These are phyloP conservation scores for Smittia sp. DNA, from an alignment of 2,888 invertebrate genomes.

Conservation along the genomic window DNA sequence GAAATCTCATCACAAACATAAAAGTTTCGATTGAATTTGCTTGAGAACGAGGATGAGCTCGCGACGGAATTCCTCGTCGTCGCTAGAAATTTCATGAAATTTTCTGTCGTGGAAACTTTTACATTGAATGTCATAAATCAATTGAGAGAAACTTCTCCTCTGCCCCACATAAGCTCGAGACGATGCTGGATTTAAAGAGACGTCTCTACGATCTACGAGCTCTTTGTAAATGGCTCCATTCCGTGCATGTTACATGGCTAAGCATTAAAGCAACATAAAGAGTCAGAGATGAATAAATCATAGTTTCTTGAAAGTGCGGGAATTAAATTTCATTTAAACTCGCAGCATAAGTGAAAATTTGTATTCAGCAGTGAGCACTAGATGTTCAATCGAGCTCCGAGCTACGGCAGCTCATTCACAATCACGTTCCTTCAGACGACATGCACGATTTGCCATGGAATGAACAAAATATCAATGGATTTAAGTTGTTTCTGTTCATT, in stretches of 20 bases:
- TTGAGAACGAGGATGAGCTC: no score
- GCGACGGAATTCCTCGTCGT: no score
- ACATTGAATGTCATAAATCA: background rate
- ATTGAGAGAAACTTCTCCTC: background rate
- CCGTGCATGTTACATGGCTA: slow-evolving; percentile 8
- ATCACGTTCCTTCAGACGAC: slow-evolving; percentile 34
- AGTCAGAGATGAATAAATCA: no score
- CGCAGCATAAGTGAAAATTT: no score
- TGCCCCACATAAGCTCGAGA: no score
- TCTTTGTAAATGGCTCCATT: background rate
- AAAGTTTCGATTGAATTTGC: no score
- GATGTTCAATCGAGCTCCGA: background rate
- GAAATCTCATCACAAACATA: no score
- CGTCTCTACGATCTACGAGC: no score
- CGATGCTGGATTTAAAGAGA: no score
- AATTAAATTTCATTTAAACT: no score
- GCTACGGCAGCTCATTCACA: slow-evolving; percentile 22
- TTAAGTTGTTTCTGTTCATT: slow-evolving; percentile 32
- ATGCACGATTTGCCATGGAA: slow-evolving; percentile 37
- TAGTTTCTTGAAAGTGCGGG: no score
- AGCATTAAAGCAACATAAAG: background rate
- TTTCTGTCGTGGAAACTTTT: background rate
- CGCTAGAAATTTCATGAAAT: background rate
- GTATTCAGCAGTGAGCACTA: background rate
- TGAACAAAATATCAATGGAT: slow-evolving; percentile 38